A percentile compares a stretch with the other conserved stretches of the same genome.
Evolutionary conservation across 2,797 vertebrate genomes (phyloP).

Genomic region (Heteromormyrus szaboi): DNA sequence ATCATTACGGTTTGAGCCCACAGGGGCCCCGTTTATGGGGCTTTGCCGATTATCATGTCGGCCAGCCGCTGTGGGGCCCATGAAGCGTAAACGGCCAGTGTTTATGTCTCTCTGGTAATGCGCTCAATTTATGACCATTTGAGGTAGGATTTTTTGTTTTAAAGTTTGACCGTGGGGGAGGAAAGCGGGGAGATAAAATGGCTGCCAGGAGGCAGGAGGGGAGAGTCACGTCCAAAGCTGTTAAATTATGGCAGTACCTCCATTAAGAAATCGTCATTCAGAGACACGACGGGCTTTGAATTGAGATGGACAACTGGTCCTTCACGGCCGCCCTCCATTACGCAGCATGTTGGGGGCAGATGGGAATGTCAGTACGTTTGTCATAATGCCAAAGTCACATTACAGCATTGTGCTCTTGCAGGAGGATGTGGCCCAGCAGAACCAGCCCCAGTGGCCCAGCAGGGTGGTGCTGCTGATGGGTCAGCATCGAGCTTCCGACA

Average conservation of each 20-base stretch:
- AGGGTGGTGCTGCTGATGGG: slow-evolving; percentile 63
- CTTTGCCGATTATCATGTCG: not conserved
- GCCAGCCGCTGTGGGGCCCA: not conserved
- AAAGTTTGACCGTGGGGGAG: not conserved
- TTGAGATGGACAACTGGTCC: not conserved
- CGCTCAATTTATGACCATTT: not conserved
- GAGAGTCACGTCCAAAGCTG: not conserved
- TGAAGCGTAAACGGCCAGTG: not conserved
- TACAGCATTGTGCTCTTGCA: slow-evolving; percentile 39
- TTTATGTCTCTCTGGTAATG: not conserved
- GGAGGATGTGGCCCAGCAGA: slow-evolving; percentile 45
- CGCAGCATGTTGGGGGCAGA: not conserved
- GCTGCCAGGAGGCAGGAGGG: not conserved
- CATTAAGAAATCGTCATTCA: not conserved
- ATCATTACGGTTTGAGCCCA: not conserved
- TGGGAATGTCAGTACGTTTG: not conserved
- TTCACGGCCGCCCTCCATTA: not conserved
- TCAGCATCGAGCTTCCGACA: slow-evolving; percentile 47
- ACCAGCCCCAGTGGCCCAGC: not conserved
- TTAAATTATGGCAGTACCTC: not conserved
- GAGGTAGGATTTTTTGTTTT: not conserved
- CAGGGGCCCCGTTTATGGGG: not conserved
- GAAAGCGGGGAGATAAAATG: not conserved
- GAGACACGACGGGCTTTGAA: not conserved
- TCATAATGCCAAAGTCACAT: not conserved